Evolutionary conservation across 37 sponge, comb jelly and placozoan species (phyloP), one percentile per base, ranked within the genome.

Genomic region (Hexactinellida sp.): DNA sequence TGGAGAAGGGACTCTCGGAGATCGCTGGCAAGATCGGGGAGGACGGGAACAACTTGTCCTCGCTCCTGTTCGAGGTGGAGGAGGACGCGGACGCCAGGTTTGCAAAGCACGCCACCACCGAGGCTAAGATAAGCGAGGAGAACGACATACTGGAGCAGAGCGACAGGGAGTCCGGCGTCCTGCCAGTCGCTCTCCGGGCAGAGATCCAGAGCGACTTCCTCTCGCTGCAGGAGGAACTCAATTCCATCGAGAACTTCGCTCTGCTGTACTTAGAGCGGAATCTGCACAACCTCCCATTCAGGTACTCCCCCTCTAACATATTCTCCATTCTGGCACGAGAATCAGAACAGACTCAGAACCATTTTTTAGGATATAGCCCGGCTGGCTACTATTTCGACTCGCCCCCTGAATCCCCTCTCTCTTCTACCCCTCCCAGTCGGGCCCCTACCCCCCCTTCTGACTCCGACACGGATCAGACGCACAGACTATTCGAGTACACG

Each of bases 341-440:
- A 10, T 63, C 76, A 63, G 76, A 63, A 32, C 76, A 63, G 13
- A 63, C 76, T 32, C 76, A 63, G 34, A 63, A 63, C 30, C 76
- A 63, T 63, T 63, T 63, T 63, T 63, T 63, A 63, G 76, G 76
- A 23, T 63, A 63, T 63, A 63, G 76, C 76, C 76, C 76, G 76
- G 76, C 76, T 63, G 76, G 76, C 30, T 63, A 63, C 76, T 63
- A 63, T 63, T 63, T 63, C 76, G 76, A 63, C 76, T 63, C 76
- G 3, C 76, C 76, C 13, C 30, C 76, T 28, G 3, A 5, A 7
- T 21, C 28, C 34, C 76, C 76, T 63, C 28, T 63, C 34, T 25
- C 28, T 63, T 25, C 76, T 63, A 25, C 76, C 76, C 34, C 76
- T 63, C 76, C 76, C 76, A 63, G 76, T 63, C 76, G 76, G 76